These are phyloP conservation scores for Drosophila buzzatii DNA, from an alignment of 2,888 invertebrate species.

Conservation along the genomic window DNA sequence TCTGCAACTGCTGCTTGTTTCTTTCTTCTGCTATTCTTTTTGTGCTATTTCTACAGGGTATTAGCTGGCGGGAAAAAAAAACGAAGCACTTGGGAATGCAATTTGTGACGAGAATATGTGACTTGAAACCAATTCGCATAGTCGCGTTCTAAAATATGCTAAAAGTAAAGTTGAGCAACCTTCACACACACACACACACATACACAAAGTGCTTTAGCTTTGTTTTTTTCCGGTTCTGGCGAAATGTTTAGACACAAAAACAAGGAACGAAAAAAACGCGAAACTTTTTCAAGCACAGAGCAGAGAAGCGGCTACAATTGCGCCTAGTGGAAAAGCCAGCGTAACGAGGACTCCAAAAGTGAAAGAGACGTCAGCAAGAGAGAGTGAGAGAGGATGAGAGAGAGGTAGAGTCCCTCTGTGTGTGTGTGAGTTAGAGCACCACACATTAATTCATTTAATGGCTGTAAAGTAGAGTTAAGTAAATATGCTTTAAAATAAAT, in stretches of 20 bases:
- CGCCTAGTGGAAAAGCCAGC: constrained; percentile 16
- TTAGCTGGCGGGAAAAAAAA: constrained; percentile 12
- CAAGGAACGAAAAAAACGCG: background rate
- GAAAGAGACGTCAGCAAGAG: too few species aligned
- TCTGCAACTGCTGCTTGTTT: background rate
- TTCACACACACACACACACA: constrained; percentile 29
- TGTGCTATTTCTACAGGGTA: constrained; percentile 10
- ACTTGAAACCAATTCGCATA: constrained; percentile 43
- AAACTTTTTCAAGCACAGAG: constrained; percentile 42
- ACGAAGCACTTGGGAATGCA: constrained; percentile 47
- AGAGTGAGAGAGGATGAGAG: too few species aligned
- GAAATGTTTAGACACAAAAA: constrained; percentile 56
- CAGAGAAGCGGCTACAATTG: constrained; percentile 30
- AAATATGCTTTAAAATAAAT: constrained; percentile 54
- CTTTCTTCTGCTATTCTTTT: background rate
- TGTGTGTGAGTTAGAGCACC: background rate
- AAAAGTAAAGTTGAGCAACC: constrained; percentile 46
- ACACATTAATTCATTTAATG: constrained; percentile 74
- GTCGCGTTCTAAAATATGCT: constrained; percentile 41
- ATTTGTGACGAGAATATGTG: constrained; percentile 34
- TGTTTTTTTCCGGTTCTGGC: constrained; percentile 51
- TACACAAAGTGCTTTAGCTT: constrained; percentile 8
- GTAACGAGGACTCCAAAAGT: background rate
- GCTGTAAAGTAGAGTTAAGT: constrained; percentile 50
- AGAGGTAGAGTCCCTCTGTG: too few species aligned